Percentiles rank a stretch among this genome's conserved stretches.
These are phyloP conservation scores for Lagorchestes hirsutus DNA, from an alignment of 2,797 vertebrate genomes.

Conservation along the genomic window DNA sequence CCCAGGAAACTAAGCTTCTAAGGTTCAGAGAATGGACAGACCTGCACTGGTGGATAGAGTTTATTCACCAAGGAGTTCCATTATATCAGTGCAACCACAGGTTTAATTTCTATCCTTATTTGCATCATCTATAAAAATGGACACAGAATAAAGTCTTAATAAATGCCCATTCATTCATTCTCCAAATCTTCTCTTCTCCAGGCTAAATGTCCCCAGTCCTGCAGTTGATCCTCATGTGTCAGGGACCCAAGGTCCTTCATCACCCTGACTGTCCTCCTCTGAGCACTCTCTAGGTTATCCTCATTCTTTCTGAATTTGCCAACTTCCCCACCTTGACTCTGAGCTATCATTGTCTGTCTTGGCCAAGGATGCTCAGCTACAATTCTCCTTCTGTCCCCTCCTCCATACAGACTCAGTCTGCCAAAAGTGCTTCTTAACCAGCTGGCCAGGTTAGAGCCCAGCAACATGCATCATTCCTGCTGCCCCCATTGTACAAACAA, in stretches of 20 bases:
- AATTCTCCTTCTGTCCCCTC: background rate
- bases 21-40: no score
- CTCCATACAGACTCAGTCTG: background rate
- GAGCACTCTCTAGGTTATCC: background rate
- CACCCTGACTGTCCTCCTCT: background rate
- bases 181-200: background rate
- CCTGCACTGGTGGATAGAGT: no score
- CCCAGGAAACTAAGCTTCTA: no score
- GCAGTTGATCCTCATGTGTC: background rate
- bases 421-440: background rate
- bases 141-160: background rate
- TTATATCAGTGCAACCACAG: no score
- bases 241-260: background rate
- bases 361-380: background rate
- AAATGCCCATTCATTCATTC: background rate
- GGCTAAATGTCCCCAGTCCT: background rate
- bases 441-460: background rate
- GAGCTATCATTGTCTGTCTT: background rate
- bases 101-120: no score
- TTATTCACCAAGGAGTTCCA: no score
- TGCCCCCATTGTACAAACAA: background rate
- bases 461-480: background rate
- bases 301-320: background rate
- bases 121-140: background rate
- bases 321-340: background rate